Percentiles rank a stretch among this genome's conserved stretches.
phyloP scores from a whole-genome alignment of 2,888 invertebrate species.

The Holacanthella duospinosa region DNA sequence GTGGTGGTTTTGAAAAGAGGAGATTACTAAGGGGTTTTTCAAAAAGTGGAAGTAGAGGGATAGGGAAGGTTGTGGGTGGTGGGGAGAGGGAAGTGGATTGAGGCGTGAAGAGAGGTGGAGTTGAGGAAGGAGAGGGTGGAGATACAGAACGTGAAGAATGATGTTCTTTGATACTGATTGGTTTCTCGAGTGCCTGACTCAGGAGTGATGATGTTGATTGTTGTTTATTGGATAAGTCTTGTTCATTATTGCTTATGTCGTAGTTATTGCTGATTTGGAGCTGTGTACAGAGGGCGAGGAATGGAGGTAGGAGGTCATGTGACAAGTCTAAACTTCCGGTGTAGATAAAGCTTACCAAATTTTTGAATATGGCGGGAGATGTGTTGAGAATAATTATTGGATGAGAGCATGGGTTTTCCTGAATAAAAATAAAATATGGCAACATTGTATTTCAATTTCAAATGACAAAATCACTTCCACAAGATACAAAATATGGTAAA shows the following conservation, averaged over 20 bases:
- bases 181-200: not conserved
- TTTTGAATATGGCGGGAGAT: not conserved
- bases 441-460: too few relatives aligned
- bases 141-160: not conserved
- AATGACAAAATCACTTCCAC: too few relatives aligned
- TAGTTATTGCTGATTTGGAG: conserved; percentile 2
- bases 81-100: not conserved
- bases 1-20: not conserved
- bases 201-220: not conserved
- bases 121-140: not conserved
- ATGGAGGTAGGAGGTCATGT: not conserved
- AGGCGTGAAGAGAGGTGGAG: not conserved
- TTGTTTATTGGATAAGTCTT: not conserved
- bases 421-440: not conserved
- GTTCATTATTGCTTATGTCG: not conserved
- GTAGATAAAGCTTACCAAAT: not conserved
- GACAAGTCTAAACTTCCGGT: not conserved
- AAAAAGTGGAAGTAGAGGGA: not conserved
- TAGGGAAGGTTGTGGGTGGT: not conserved
- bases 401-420: not conserved
- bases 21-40: not conserved
- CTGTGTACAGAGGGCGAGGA: not conserved
- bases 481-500: too few relatives aligned
- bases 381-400: not conserved
- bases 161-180: not conserved